Conservation (phyloP, 2,888 invertebrate species). For the Hanleya hanleyi region DNA sequence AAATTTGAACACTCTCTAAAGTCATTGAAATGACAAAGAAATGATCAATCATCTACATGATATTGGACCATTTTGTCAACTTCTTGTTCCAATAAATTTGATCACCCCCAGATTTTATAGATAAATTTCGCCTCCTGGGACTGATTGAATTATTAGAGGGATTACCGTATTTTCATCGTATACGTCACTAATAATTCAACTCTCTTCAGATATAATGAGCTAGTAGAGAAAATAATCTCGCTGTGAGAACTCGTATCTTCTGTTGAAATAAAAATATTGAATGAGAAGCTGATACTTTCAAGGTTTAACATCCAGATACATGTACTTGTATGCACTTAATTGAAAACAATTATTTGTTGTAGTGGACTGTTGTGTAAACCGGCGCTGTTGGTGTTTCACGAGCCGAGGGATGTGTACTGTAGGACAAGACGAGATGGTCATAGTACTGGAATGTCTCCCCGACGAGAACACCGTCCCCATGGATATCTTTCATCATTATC, state of each 20-base stretch:
- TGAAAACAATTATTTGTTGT: constrained; percentile 17
- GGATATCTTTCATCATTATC: constrained; percentile 84
- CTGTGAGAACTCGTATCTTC: neutral
- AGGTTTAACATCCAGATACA: neutral
- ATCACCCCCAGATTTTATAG: no score
- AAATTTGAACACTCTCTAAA: no score
- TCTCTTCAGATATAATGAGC: no score
- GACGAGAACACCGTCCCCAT: constrained; percentile 78
- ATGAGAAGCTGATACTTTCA: neutral
- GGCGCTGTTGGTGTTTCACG: constrained; percentile 81
- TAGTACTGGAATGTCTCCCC: constrained; percentile 80
- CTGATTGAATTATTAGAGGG: no score
- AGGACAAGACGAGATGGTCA: constrained; percentile 87
- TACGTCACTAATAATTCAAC: no score
- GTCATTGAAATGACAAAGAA: no score
- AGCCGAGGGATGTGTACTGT: constrained; percentile 85
- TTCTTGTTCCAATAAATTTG: no score
- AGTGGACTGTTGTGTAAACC: constrained; percentile 80
- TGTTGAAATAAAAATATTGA: neutral
- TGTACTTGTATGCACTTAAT: neutral
- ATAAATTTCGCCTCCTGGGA: no score
- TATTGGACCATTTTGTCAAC: no score
- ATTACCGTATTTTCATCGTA: no score
- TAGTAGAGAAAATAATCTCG: neutral
- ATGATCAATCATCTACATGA: no score